These are phyloP conservation scores for Peromyscus melanophrys DNA, from an alignment of 2,797 vertebrate genomes.

Conservation along the genomic window DNA sequence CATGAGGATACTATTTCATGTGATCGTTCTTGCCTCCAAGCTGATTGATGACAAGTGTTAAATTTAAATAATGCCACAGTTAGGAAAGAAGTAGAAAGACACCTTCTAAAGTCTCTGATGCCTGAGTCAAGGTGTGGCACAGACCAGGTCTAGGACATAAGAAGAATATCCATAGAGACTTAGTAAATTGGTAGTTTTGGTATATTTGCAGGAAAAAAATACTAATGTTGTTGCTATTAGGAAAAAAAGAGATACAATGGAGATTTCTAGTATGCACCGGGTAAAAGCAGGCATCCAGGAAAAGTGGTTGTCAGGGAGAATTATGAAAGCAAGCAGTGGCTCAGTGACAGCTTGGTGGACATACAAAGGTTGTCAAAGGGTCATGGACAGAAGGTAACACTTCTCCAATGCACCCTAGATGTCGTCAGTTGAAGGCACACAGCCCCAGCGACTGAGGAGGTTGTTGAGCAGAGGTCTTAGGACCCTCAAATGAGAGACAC, in stretches of 20 bases:
- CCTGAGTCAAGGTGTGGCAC: background rate
- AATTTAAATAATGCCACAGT: slow-evolving; percentile 65
- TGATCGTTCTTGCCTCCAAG: slow-evolving; percentile 57
- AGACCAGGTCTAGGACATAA: background rate
- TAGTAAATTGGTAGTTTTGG: background rate
- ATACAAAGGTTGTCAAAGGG: slow-evolving; percentile 59
- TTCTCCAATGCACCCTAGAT: slow-evolving; percentile 5
- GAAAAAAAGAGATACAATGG: background rate
- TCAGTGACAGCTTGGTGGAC: slow-evolving; percentile 64
- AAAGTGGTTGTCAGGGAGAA: slow-evolving; percentile 71
- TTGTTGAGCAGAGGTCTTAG: background rate
- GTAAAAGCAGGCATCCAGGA: background rate
- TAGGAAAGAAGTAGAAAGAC: slow-evolving; percentile 9
- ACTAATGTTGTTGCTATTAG: background rate
- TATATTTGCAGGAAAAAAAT: background rate
- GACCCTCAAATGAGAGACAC: slow-evolving; percentile 24
- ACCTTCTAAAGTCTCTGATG: slow-evolving; percentile 15
- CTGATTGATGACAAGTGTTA: slow-evolving; percentile 62
- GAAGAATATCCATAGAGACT: background rate
- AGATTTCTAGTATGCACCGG: background rate
- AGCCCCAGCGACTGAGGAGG: background rate
- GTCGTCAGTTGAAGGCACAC: background rate
- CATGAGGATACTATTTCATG: slow-evolving; percentile 47
- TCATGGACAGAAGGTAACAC: slow-evolving; percentile 36
- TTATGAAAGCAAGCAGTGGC: slow-evolving; percentile 55